phyloP scores from a whole-genome alignment of 2,888 invertebrate genomes.

The Strigamia transsilvanica region DNA sequence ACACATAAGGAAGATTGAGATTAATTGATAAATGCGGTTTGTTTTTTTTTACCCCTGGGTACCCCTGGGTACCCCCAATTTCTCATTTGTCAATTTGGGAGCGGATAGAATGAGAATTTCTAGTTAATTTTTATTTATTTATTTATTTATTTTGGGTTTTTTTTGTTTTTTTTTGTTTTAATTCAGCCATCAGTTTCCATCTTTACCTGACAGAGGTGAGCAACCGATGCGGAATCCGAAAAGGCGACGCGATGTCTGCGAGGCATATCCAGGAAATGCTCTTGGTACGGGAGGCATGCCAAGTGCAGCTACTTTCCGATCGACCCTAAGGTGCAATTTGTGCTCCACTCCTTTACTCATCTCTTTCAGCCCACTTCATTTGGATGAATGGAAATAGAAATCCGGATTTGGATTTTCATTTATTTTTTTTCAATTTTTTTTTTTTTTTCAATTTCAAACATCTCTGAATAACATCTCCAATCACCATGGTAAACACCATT shows the following conservation, averaged over 20 bases:
- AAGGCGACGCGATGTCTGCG: constrained; percentile 34
- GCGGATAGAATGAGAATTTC: not conserved
- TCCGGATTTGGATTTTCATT: not conserved
- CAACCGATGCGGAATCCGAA: constrained; percentile 11
- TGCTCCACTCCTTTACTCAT: constrained; percentile 20
- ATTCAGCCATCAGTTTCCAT: constrained; percentile 35
- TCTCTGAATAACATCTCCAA: no score
- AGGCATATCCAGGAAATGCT: constrained; percentile 37
- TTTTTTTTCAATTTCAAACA: no score
- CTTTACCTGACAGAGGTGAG: constrained; percentile 14
- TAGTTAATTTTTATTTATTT: not conserved
- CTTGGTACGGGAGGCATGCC: constrained; percentile 27
- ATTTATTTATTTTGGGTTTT: not conserved
- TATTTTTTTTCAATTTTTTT: not conserved
- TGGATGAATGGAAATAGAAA: not conserved
- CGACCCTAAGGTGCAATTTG: constrained; percentile 18
- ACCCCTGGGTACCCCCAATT: no score
- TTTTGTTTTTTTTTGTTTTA: not conserved
- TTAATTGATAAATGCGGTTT: constrained; percentile 4
- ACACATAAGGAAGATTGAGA: not conserved
- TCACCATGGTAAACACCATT: no score
- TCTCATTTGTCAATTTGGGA: not conserved
- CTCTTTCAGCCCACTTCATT: not conserved
- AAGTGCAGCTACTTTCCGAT: constrained; percentile 28
- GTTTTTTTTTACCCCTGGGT: not conserved